Evolutionary conservation across 53 echinoderm and acorn worm species (phyloP).

Genomic region (Mesocentrotus franciscanus): DNA sequence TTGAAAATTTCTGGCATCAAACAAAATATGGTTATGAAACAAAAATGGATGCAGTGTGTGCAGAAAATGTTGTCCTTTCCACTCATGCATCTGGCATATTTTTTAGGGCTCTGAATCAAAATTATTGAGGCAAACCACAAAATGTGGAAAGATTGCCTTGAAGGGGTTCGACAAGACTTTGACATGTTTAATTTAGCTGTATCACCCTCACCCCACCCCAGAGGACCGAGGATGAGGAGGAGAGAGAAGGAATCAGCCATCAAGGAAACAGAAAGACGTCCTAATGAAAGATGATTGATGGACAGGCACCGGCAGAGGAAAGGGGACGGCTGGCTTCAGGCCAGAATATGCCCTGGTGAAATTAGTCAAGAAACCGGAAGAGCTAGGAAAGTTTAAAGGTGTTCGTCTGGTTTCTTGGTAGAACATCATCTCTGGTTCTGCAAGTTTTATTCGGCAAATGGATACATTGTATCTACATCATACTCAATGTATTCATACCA

Average conservation of each 20-base stretch:
- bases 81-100: no score
- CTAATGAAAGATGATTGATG: neutral
- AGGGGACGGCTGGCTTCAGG: conserved; percentile 20
- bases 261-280: conserved; percentile 3
- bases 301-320: conserved; percentile 14
- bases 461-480: no score
- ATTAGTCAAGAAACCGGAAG: neutral
- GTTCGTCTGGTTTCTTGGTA: neutral
- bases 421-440: neutral
- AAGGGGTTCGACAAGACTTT: neutral
- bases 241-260: neutral
- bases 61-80: no score
- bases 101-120: neutral
- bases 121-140: neutral
- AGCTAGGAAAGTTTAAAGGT: neutral
- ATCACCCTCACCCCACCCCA: conserved; percentile 16
- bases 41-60: no score
- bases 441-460: no score
- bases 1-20: no score
- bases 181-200: neutral
- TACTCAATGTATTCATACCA: no score
- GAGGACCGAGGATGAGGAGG: neutral
- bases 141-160: neutral
- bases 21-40: no score
- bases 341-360: neutral